These are phyloP conservation scores for Scolanthus callimorphus DNA, from an alignment of 92 coral and sea anemone species.

Conservation along the genomic window DNA sequence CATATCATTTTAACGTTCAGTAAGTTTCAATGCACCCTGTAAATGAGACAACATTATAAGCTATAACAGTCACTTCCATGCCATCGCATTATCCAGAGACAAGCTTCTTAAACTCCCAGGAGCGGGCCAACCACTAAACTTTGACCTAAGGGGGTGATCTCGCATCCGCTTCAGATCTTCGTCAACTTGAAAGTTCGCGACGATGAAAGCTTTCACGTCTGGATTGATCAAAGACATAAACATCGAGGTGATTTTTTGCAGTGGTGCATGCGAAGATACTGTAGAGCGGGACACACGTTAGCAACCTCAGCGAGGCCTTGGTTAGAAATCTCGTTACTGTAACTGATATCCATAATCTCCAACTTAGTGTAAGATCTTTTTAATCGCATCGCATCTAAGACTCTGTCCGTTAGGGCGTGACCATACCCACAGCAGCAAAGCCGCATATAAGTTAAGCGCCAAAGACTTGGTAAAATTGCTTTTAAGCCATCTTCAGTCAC, in stretches of 20 bases:
- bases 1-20: no score
- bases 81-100: slow-evolving; percentile 61
- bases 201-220: slow-evolving; percentile 57
- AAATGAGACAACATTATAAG: no score
- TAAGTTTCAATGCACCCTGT: no score
- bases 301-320: slow-evolving; percentile 49
- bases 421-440: slow-evolving; percentile 93
- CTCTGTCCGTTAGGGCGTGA: slow-evolving; percentile 83
- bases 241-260: slow-evolving; percentile 62
- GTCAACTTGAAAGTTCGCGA: slow-evolving; percentile 76
- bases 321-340: slow-evolving; percentile 67
- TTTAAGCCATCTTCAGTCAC: slow-evolving; percentile 62
- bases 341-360: slow-evolving; percentile 79
- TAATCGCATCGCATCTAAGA: slow-evolving; percentile 53
- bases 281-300: slow-evolving; percentile 33
- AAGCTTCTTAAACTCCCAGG: slow-evolving; percentile 46
- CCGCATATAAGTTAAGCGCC: slow-evolving; percentile 59
- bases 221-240: slow-evolving; percentile 57
- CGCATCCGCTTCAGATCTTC: slow-evolving; percentile 4
- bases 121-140: slow-evolving; percentile 46
- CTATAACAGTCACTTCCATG: slow-evolving; percentile 22
- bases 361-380: slow-evolving; percentile 28
- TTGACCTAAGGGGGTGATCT: slow-evolving; percentile 1
- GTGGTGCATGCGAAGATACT: slow-evolving; percentile 68
- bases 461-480: slow-evolving; percentile 53